Percentiles rank a stretch among this genome's conserved stretches.
Evolutionary conservation across 2,113 vertebrate genomes (phyloP).

Genomic region (Gila orcuttii): DNA sequence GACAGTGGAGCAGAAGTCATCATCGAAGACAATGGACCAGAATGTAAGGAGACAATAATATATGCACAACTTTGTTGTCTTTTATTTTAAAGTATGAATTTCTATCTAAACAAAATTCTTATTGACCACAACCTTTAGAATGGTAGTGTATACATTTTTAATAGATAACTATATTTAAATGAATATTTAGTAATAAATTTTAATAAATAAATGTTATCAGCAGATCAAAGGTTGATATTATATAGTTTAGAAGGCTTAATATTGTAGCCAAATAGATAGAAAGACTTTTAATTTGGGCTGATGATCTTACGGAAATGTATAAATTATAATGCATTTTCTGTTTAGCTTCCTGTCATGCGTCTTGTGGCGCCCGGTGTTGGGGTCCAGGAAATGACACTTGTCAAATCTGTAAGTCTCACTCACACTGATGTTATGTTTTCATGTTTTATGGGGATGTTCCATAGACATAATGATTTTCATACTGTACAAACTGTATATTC

Average conservation of each 20-base stretch:
- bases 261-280: not conserved
- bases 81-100: not conserved
- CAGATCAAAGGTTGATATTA: not conserved
- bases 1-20: conserved; percentile 69
- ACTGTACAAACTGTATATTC: too few species aligned
- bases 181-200: not conserved
- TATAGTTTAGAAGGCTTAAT: not conserved
- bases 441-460: too few species aligned
- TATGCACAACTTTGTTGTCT: not conserved
- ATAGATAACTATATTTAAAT: not conserved
- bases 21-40: conserved; percentile 77
- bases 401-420: conserved; percentile 80
- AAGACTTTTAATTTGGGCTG: not conserved
- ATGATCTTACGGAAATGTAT: not conserved
- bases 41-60: conserved; percentile 62
- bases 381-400: conserved; percentile 78
- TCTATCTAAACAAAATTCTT: not conserved
- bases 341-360: conserved; percentile 68
- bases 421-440: not conserved
- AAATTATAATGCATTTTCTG: not conserved
- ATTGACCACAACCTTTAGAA: not conserved
- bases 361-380: conserved; percentile 81
- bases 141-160: not conserved
- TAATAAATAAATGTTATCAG: not conserved
- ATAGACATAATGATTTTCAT: too few species aligned